These are phyloP conservation scores for Macrophya alboannulata DNA, from an alignment of 2,888 invertebrate genomes.

Conservation along the genomic window DNA sequence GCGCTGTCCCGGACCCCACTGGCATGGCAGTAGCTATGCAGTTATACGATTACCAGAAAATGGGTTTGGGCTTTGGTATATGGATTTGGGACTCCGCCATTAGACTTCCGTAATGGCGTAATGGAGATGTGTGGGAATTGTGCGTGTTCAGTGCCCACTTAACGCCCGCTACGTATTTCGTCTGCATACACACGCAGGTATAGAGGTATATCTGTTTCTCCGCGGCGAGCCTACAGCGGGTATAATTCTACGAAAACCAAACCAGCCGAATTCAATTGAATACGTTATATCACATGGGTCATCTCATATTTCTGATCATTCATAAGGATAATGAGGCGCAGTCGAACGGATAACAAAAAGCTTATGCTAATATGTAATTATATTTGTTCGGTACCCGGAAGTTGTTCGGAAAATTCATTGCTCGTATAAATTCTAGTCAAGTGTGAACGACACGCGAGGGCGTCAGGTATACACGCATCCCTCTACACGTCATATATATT, in stretches of 20 bases:
- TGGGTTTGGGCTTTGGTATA: conserved; percentile 22
- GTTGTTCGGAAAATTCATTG: background rate
- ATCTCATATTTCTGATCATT: background rate
- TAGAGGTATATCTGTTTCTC: background rate
- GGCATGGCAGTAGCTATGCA: background rate
- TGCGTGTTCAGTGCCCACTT: conserved; percentile 28
- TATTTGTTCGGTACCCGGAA: background rate
- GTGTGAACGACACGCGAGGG: conserved; percentile 1
- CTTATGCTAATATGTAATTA: background rate
- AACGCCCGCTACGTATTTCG: background rate
- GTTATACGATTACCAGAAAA: conserved; percentile 45
- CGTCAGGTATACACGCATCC: background rate
- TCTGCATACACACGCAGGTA: background rate
- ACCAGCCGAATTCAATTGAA: background rate
- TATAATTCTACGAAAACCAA: background rate
- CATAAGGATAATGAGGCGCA: background rate
- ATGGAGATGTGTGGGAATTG: conserved; percentile 40
- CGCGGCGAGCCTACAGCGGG: background rate
- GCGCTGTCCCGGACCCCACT: background rate
- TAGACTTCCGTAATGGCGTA: conserved; percentile 17
- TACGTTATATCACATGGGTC: background rate
- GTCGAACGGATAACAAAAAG: background rate
- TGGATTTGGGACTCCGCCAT: conserved; percentile 19
- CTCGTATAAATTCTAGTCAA: conserved; percentile 14
- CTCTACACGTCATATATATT: background rate